Conservation (phyloP, 2,113 vertebrate species). For the Ciconia stormi region DNA sequence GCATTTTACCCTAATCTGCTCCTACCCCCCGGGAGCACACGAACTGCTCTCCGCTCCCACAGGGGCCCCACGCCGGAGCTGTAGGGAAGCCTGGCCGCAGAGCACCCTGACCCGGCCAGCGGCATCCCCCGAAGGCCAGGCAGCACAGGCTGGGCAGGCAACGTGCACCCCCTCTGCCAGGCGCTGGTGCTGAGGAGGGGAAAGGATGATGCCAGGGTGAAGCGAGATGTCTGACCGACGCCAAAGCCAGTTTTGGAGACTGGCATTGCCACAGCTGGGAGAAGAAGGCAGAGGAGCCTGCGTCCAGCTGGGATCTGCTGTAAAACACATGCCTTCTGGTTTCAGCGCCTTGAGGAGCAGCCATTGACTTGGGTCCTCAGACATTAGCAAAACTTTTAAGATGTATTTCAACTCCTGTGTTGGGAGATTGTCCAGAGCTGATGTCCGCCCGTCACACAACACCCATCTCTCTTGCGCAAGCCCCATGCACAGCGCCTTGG, state of each 20-base stretch:
- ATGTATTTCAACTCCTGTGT: not conserved
- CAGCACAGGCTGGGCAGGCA: not conserved
- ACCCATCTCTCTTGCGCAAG: not conserved
- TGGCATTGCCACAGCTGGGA: not conserved
- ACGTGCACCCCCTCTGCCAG: not conserved
- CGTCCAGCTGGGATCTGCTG: not conserved
- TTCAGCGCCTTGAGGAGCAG: not conserved
- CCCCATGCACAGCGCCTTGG: not conserved
- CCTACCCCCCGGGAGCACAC: not conserved
- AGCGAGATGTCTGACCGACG: not conserved
- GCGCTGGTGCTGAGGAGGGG: not conserved
- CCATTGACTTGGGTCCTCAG: not conserved
- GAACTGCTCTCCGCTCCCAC: not conserved
- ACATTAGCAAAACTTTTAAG: not conserved
- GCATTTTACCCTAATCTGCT: not conserved
- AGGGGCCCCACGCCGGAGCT: fast-evolving
- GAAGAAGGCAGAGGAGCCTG: not conserved
- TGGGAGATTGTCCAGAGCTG: not conserved
- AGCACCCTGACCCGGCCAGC: not conserved
- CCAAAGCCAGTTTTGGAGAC: not conserved
- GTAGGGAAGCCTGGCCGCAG: not conserved
- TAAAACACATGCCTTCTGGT: not conserved
- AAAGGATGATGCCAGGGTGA: not conserved
- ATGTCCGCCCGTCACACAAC: not conserved
- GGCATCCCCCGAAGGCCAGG: not conserved